Percentiles rank a stretch among this genome's conserved stretches.
Evolutionary conservation across 2,113 vertebrate genomes (phyloP).

Genomic region (Aldabrachelys gigantea): DNA sequence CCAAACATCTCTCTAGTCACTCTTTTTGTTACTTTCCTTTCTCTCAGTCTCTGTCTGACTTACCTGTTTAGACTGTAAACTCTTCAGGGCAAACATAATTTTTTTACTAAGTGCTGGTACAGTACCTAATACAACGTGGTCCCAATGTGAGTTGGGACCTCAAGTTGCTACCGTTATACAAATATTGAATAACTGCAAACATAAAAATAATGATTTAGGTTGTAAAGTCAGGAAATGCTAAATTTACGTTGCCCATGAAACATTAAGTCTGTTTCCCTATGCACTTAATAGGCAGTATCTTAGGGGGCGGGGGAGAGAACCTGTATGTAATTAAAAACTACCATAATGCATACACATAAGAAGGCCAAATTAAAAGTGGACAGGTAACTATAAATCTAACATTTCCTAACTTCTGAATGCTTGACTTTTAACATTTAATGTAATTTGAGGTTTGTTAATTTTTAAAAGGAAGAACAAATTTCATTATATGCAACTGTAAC

Average conservation of each 20-base stretch:
- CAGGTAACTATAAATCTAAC: no score
- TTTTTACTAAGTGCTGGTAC: neutral
- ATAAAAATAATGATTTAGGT: neutral
- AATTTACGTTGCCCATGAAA: neutral
- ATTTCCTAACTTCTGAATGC: neutral
- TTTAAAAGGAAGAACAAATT: neutral
- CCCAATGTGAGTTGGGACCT: fast-evolving
- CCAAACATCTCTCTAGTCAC: neutral
- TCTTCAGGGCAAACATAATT: neutral
- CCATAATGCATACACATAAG: neutral
- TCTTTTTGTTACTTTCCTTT: neutral
- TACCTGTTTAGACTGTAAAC: neutral
- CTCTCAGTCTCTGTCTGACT: neutral
- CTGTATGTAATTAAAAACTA: neutral
- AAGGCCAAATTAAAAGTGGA: no score
- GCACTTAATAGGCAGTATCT: no score
- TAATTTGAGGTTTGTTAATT: fast-evolving
- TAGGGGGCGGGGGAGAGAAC: no score
- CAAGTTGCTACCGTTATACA: fast-evolving
- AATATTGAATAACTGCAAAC: neutral
- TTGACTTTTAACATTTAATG: neutral
- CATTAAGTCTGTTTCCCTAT: no score
- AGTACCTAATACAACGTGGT: fast-evolving
- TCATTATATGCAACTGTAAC: neutral
- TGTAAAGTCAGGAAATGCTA: neutral